A percentile compares a stretch with the other conserved stretches of the same genome.
Evolutionary conservation across 2,113 vertebrate species (phyloP).

Genomic region (Thymallus thymallus): DNA sequence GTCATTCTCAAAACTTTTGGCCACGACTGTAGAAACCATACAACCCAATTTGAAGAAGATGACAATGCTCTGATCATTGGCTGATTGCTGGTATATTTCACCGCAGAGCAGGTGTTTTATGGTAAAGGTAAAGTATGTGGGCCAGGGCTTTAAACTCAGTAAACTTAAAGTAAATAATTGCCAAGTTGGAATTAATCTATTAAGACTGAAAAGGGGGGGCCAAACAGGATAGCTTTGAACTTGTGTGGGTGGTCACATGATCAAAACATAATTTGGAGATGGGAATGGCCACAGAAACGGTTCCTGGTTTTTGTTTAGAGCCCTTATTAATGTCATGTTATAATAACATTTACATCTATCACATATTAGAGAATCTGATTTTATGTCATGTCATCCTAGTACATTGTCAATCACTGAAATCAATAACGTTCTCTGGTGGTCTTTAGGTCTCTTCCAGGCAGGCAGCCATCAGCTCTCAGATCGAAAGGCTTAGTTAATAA

Average conservation of each 20-base stretch:
- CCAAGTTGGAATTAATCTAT: constrained; percentile 43
- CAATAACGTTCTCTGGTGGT: no score
- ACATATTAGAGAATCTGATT: no score
- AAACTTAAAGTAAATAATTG: constrained; percentile 65
- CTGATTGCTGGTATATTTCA: background rate
- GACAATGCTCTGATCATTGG: no score
- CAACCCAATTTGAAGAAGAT: no score
- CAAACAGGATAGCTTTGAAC: constrained; percentile 37
- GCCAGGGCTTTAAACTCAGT: constrained; percentile 33
- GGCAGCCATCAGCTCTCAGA: constrained; percentile 29
- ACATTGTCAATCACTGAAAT: background rate
- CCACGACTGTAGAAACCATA: no score
- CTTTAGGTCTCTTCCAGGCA: background rate
- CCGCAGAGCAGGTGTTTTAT: background rate
- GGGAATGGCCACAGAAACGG: background rate
- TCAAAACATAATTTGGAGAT: constrained; percentile 24
- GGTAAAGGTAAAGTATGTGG: constrained; percentile 12
- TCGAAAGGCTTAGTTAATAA: constrained; percentile 61
- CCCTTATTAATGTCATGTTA: no score
- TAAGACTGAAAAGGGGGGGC: constrained; percentile 35
- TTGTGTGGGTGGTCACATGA: constrained; percentile 47
- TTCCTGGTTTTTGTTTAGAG: background rate
- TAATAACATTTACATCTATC: no score
- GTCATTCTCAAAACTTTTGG: no score
- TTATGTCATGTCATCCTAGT: background rate